These are phyloP conservation scores for Brachyopa scutellaris DNA, from an alignment of 2,888 invertebrate genomes.

Conservation along the genomic window DNA sequence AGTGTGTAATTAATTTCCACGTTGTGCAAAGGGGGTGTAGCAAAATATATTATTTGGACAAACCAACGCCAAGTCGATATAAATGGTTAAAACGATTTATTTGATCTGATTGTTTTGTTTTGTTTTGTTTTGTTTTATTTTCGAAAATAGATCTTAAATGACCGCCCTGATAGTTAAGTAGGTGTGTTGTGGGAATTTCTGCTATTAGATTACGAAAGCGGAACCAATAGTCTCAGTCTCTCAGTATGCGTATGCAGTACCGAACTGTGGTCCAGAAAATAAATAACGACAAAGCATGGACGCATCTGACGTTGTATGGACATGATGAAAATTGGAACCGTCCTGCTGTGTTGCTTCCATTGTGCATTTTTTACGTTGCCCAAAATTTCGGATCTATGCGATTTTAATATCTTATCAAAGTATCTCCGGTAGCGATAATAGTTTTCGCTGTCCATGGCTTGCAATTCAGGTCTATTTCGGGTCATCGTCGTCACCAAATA, in stretches of 20 bases:
- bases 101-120: background rate
- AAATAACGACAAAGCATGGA: too few species aligned
- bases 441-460: too few species aligned
- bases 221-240: too few species aligned
- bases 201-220: background rate
- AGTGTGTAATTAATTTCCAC: constrained; percentile 8
- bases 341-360: background rate
- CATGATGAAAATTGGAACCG: background rate
- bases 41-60: background rate
- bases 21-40: background rate
- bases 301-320: too few species aligned
- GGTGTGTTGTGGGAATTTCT: background rate
- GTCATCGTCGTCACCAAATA: too few species aligned
- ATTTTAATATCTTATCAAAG: too few species aligned
- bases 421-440: too few species aligned
- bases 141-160: background rate
- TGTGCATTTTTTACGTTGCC: too few species aligned
- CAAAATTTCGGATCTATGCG: too few species aligned
- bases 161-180: background rate
- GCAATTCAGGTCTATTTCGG: too few species aligned
- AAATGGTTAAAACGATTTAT: constrained; percentile 1
- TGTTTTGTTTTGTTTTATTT: background rate
- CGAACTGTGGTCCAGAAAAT: too few species aligned
- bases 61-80: background rate
- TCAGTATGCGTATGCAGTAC: too few species aligned